Evolutionary conservation across 2,113 vertebrate genomes (phyloP).

Genomic region (Apistogramma diplotaenia): DNA sequence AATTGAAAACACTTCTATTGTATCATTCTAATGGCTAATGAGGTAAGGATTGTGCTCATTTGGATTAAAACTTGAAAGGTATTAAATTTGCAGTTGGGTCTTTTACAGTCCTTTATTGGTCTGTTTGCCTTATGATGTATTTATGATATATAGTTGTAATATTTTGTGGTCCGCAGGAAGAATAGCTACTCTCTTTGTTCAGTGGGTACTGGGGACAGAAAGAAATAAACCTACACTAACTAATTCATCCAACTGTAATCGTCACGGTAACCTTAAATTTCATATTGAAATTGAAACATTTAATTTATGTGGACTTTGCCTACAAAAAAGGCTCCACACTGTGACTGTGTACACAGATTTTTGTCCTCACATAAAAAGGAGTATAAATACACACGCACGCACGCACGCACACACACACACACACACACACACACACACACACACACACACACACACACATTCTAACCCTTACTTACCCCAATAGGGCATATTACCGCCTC

Average conservation of each 20-base stretch:
- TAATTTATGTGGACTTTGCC: background rate
- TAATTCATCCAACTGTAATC: background rate
- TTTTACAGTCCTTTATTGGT: background rate
- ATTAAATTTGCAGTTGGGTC: background rate
- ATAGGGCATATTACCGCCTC: slow-evolving; percentile 21
- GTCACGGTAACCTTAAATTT: background rate
- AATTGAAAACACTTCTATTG: background rate
- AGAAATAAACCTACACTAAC: background rate
- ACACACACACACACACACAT: background rate
- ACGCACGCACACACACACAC: background rate
- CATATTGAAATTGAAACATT: background rate
- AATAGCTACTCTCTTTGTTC: background rate
- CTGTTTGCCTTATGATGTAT: background rate
- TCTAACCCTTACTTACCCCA: slow-evolving; percentile 12
- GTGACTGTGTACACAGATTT: background rate
- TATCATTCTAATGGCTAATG: background rate
- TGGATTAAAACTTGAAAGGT: background rate
- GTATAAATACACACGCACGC: background rate
- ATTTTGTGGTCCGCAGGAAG: background rate
- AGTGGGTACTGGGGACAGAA: background rate
- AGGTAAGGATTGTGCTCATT: background rate
- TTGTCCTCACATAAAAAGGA: background rate
- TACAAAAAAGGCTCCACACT: background rate
- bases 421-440: background rate
- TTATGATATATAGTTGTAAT: background rate